Evolutionary conservation across 2,888 invertebrate genomes (phyloP).

Genomic region (Drosophila dives): DNA sequence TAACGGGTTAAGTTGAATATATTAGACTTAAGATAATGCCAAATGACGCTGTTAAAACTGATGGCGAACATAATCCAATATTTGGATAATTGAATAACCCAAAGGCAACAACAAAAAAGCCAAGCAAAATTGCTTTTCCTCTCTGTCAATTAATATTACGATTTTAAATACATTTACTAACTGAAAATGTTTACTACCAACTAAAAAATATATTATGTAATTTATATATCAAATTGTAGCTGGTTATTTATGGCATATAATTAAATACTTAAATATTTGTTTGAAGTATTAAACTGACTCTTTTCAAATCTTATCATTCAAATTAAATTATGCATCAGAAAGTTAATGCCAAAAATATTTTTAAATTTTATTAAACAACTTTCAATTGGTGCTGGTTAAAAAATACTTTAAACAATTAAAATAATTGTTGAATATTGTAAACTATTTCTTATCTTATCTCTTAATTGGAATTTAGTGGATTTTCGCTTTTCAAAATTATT

Average conservation of each 20-base stretch:
- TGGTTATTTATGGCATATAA: background rate
- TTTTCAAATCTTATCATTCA: background rate
- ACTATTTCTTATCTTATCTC: background rate
- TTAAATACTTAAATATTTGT: background rate
- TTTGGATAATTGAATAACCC: background rate
- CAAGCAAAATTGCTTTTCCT: background rate
- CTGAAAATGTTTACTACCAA: background rate
- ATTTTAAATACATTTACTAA: background rate
- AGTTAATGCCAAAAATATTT: background rate
- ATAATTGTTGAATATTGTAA: background rate
- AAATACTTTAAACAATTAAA: background rate
- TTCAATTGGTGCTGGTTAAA: background rate
- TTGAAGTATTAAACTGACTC: background rate
- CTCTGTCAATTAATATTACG: background rate
- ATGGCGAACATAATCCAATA: conserved; percentile 1
- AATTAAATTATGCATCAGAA: background rate
- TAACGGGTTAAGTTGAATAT: conserved; percentile 11
- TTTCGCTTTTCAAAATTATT: background rate
- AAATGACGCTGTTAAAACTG: background rate
- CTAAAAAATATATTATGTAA: background rate
- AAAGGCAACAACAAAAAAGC: no score
- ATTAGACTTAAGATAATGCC: conserved; percentile 1
- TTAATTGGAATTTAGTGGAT: background rate
- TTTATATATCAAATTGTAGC: background rate
- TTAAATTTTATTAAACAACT: background rate